Evolutionary conservation across 2,888 invertebrate species (phyloP), one percentile per base, ranked within the genome.

Genomic region (Drosophila niveifrons): DNA sequence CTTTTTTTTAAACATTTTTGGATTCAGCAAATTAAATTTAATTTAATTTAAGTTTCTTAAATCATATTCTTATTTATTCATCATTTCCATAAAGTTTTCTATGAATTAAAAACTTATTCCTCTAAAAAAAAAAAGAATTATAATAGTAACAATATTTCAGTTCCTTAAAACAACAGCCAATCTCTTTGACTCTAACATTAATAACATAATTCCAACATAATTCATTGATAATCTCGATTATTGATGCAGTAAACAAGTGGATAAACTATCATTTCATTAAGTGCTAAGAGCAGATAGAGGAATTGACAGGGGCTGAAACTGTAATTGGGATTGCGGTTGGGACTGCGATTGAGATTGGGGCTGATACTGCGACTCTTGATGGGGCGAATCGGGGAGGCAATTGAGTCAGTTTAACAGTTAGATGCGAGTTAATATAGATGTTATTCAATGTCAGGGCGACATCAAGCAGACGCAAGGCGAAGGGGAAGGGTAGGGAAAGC

Each of bases 401-500:
- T 31, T 70, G 15, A 62, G 23, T 47, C 31, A 47, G 18, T 46
- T 83, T 71, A 48, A 69, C 84, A 73, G 78, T 75, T 83, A 64
- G 71, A 67, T 67, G 66, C 58, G 62, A 69, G 56, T 63, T 59
- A 50, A 80, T 69, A 56, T 57, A 58, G 48, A 62, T 70, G 72
- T 77, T 79, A 64, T 85, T 72, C 82, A 83, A 85, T 88, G 88
- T 74, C 88, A 82, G 63, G 70, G 71, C 64, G 23, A 29, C 43
- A 68, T 64, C 67, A 15, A 18, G 64, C 18, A 66, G 34, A 41
- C 11, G 52, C 41, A 4, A 13, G 53, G 10, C 11, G 10, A n/a
- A n/a, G 43, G 2, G 67, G 41, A 8, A 28, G 6, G 3, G 10
- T 15, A 28, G 6, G 11, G 46, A 0, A 31, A 0, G 17, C 13